These are phyloP conservation scores for Poeciliopsis gracilis DNA, from an alignment of 2,797 vertebrate genomes.

Conservation along the genomic window DNA sequence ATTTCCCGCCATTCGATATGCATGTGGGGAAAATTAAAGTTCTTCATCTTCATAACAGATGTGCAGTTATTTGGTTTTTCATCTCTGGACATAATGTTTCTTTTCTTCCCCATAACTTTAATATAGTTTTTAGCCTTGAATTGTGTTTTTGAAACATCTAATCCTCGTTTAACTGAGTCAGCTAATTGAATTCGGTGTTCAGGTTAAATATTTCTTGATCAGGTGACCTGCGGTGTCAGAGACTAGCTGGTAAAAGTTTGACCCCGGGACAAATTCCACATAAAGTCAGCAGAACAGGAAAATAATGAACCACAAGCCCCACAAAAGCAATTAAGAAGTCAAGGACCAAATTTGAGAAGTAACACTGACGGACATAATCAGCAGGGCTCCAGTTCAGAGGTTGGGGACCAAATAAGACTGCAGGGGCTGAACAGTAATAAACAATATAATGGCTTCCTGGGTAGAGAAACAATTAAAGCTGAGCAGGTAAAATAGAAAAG, in stretches of 20 bases:
- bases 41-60: neutral
- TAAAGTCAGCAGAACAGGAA: conserved; percentile 20
- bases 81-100: neutral
- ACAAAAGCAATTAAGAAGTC: conserved; percentile 23
- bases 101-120: neutral
- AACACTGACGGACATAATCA: conserved; percentile 15
- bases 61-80: neutral
- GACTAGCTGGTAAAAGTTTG: conserved; percentile 5
- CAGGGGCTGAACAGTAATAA: neutral
- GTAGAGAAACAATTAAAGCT: neutral
- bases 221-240: conserved; percentile 7
- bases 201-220: conserved; percentile 12
- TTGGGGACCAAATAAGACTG: neutral
- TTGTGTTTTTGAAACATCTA: neutral
- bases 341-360: conserved; percentile 2
- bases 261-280: conserved; percentile 15
- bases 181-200: conserved; percentile 1
- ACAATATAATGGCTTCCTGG: neutral
- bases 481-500: neutral
- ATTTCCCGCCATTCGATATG: neutral
- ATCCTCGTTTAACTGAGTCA: neutral
- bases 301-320: conserved; percentile 24
- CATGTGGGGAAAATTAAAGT: neutral
- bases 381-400: conserved; percentile 13
- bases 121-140: neutral